Conservation (phyloP, 2,888 invertebrate genomes). For the Agrochola lota region DNA sequence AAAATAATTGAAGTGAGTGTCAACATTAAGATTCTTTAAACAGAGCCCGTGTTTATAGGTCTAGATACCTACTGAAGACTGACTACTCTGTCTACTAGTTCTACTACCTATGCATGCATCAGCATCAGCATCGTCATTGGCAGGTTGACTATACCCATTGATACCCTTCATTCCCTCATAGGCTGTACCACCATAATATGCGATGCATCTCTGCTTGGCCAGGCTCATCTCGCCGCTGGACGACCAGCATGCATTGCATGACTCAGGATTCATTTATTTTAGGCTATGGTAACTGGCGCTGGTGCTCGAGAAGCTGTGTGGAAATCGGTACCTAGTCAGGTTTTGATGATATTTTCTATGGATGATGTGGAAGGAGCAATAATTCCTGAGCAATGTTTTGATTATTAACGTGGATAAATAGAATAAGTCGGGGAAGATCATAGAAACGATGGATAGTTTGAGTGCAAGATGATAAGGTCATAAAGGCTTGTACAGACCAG, state of each 20-base stretch:
- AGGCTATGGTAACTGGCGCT: neutral
- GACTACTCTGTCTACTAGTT: neutral
- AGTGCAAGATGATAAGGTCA: neutral
- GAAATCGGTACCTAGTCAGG: neutral
- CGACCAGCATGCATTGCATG: too few relatives aligned
- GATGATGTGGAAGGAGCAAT: neutral
- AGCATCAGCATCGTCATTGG: too few relatives aligned
- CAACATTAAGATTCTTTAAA: neutral
- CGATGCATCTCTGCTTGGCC: neutral
- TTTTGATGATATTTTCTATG: neutral
- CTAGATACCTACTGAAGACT: neutral
- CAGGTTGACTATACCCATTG: neutral
- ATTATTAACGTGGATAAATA: neutral
- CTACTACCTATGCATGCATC: neutral
- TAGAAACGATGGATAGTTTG: neutral
- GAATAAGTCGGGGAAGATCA: neutral
- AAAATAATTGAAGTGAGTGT: constrained; percentile 26
- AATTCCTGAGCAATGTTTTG: neutral
- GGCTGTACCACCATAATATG: neutral
- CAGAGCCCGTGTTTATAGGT: neutral
- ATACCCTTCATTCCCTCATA: neutral
- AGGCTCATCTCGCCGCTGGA: neutral
- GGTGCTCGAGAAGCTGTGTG: neutral
- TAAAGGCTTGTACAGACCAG: too few relatives aligned
- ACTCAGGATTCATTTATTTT: neutral